A percentile compares a stretch with the other conserved stretches of the same genome.
phyloP scores from a whole-genome alignment of 2,888 invertebrate species.

The Crematogaster levior region DNA sequence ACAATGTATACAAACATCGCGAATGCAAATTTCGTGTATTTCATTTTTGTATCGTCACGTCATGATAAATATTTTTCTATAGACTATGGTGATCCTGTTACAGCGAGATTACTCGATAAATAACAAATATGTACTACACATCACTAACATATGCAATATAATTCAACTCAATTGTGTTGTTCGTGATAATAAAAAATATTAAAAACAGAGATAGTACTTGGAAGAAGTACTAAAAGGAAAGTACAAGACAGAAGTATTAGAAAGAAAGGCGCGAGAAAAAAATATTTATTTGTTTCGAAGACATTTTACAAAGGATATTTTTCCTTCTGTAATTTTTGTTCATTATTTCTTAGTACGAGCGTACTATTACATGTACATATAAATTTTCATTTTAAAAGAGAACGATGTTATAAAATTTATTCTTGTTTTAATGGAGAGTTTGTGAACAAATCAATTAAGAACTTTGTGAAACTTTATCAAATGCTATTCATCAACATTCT shows the following conservation, averaged over 20 bases:
- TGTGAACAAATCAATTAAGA: not conserved
- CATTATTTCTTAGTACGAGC: not conserved
- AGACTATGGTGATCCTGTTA: conserved; percentile 4
- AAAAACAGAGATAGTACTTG: not conserved
- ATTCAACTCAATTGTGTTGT: not conserved
- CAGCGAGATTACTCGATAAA: conserved; percentile 23
- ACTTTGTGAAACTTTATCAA: conserved; percentile 8
- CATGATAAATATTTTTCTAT: conserved; percentile 18
- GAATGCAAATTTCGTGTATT: conserved; percentile 25
- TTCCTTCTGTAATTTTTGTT: not conserved
- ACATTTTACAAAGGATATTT: not conserved
- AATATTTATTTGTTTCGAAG: not conserved
- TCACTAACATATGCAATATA: not conserved
- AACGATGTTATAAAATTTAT: not conserved
- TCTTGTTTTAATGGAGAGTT: not conserved
- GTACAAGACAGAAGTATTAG: no score
- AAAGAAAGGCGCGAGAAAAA: not conserved
- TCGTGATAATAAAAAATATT: not conserved
- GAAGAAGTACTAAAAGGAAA: no score
- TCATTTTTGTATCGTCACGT: conserved; percentile 48
- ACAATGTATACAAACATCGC: not conserved
- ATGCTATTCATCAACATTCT: not conserved
- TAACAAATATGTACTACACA: conserved; percentile 22
- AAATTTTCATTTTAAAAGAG: not conserved
- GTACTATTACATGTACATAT: no score